These are phyloP conservation scores for Malaclemys terrapin DNA, from an alignment of 2,113 vertebrate genomes.

Conservation along the genomic window DNA sequence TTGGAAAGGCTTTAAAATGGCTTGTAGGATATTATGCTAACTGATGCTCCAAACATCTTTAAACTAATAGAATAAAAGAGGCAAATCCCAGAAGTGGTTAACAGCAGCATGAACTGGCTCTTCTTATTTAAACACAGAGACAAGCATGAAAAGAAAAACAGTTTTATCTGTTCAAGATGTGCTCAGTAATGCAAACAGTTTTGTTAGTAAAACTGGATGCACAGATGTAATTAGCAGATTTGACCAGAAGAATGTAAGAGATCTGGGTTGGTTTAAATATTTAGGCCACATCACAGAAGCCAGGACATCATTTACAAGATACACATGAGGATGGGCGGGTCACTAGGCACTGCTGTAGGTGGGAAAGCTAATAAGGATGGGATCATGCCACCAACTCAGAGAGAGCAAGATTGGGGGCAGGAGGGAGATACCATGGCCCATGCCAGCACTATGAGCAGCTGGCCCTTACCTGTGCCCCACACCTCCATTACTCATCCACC, in stretches of 20 bases:
- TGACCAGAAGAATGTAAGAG: not conserved
- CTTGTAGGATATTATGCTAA: not conserved
- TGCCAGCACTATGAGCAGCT: not conserved
- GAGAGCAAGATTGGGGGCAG: not conserved
- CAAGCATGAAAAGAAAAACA: not conserved
- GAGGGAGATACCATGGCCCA: not conserved
- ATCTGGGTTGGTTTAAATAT: too few species aligned
- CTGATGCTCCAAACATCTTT: not conserved
- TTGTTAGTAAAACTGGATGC: not conserved
- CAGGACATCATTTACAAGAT: not conserved
- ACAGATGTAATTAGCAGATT: not conserved
- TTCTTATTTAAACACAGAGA: not conserved
- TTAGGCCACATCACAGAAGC: not conserved
- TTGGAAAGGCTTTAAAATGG: not conserved
- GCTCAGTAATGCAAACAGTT: not conserved
- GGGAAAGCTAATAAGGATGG: too few species aligned
- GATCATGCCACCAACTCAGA: not conserved
- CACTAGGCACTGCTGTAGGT: not conserved
- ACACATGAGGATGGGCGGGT: not conserved
- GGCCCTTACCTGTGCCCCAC: fast-evolving
- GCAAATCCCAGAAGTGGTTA: not conserved
- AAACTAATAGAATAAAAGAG: not conserved
- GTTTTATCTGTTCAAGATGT: not conserved
- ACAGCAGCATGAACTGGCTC: not conserved
- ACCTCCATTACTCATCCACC: not conserved